A percentile compares a stretch with the other conserved stretches of the same genome.
Evolutionary conservation across 2,888 invertebrate genomes (phyloP).

Genomic region (Agriopis aurantiaria): DNA sequence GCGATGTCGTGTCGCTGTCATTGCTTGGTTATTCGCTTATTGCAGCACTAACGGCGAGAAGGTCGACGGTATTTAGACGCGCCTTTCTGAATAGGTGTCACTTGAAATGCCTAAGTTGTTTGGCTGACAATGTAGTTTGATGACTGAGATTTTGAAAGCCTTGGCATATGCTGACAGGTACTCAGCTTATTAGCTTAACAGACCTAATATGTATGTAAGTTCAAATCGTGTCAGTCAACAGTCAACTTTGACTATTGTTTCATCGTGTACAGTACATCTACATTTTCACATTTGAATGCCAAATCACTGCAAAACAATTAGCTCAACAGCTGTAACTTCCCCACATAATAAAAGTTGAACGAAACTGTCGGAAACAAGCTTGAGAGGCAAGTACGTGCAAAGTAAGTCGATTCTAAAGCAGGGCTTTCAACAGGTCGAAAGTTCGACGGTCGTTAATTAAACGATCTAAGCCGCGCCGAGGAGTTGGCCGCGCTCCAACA

Average conservation of each 20-base stretch:
- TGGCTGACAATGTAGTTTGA: constrained; percentile 23
- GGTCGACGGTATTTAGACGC: constrained; percentile 50
- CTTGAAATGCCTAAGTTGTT: constrained; percentile 23
- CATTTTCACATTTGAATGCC: neutral
- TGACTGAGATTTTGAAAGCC: constrained; percentile 22
- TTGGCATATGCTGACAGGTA: constrained; percentile 21
- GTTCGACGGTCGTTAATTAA: constrained; percentile 85
- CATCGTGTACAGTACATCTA: neutral
- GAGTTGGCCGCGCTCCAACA: constrained; percentile 76
- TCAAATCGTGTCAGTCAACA: constrained; percentile 5
- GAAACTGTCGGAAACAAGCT: constrained; percentile 62
- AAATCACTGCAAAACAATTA: constrained; percentile 16
- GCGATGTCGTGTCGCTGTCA: constrained; percentile 53
- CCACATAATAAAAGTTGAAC: constrained; percentile 45
- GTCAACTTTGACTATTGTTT: neutral
- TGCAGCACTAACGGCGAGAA: constrained; percentile 54
- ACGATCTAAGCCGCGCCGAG: constrained; percentile 79
- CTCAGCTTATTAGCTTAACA: constrained; percentile 22
- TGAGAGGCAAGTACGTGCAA: constrained; percentile 63
- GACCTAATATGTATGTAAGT: constrained; percentile 15
- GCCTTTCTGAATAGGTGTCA: constrained; percentile 27
- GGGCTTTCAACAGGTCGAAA: constrained; percentile 84
- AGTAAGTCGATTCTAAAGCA: constrained; percentile 75
- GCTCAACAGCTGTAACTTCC: neutral
- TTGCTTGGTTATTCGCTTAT: constrained; percentile 62